Percentiles rank a stretch among this genome's conserved stretches.
These are phyloP conservation scores for Diploscapter pachys DNA, from an alignment of 1,140 invertebrate species.

Conservation along the genomic window DNA sequence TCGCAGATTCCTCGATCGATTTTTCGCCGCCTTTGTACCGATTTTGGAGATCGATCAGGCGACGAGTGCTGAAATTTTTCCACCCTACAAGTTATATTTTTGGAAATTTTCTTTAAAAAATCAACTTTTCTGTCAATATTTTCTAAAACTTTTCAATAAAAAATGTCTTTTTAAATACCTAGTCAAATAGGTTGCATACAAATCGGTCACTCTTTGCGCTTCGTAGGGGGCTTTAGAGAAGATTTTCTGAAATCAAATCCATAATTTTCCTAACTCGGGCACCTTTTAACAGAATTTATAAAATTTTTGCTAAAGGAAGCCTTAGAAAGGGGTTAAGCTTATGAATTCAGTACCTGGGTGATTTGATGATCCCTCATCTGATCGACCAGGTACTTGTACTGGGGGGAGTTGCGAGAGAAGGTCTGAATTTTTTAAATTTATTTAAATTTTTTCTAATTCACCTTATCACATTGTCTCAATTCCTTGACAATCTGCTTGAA, in stretches of 20 bases:
- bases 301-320: too few relatives aligned
- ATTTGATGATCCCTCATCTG: slow-evolving; percentile 43
- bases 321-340: too few relatives aligned
- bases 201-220: slow-evolving; percentile 28
- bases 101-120: too few relatives aligned
- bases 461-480: too few relatives aligned
- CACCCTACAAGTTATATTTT: too few relatives aligned
- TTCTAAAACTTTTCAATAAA: neutral
- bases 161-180: slow-evolving; percentile 9
- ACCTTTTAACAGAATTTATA: too few relatives aligned
- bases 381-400: slow-evolving; percentile 34
- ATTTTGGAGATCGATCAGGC: slow-evolving; percentile 14
- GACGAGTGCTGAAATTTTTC: slow-evolving; percentile 19
- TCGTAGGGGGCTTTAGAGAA: slow-evolving; percentile 43
- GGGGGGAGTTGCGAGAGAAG: slow-evolving; percentile 10
- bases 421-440: neutral
- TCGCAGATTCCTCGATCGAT: slow-evolving; percentile 23
- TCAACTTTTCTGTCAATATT: neutral
- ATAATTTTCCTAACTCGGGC: too few relatives aligned
- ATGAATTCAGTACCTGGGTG: slow-evolving; percentile 27
- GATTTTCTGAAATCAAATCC: neutral
- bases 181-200: slow-evolving; percentile 13
- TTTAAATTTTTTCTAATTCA: too few relatives aligned
- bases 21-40: slow-evolving; percentile 32
- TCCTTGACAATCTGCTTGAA: too few relatives aligned